A percentile compares a stretch with the other conserved stretches of the same genome.
Evolutionary conservation across 2,113 vertebrate genomes (phyloP).

Genomic region (Coturnix japonica): DNA sequence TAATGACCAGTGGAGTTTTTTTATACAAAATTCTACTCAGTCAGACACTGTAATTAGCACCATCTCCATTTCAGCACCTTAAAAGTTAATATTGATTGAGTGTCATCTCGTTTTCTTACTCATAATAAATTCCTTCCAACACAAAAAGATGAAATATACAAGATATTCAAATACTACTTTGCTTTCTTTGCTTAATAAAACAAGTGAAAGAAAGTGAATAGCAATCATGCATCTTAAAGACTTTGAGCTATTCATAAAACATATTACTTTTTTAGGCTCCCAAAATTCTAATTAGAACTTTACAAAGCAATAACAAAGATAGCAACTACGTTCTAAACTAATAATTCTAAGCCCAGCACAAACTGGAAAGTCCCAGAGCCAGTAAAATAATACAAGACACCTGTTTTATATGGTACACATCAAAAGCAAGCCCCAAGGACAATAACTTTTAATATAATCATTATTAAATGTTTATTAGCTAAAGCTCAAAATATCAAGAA

Average conservation of each 20-base stretch:
- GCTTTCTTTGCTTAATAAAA: constrained; percentile 64
- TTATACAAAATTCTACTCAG: neutral
- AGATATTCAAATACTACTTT: constrained; percentile 47
- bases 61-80: neutral
- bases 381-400: constrained; percentile 65
- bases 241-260: constrained; percentile 40
- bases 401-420: constrained; percentile 70
- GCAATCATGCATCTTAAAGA: constrained; percentile 11
- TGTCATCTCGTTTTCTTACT: neutral
- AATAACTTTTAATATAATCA: constrained; percentile 74
- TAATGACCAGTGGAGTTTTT: neutral
- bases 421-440: constrained; percentile 69
- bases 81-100: neutral
- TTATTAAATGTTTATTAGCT: constrained; percentile 80
- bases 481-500: constrained; percentile 72
- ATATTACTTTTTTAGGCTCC: constrained; percentile 68
- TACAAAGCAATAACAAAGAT: constrained; percentile 70
- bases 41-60: neutral
- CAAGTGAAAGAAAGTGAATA: constrained; percentile 44
- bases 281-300: constrained; percentile 75
- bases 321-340: constrained; percentile 71
- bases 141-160: constrained; percentile 21
- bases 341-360: constrained; percentile 69
- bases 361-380: constrained; percentile 63
- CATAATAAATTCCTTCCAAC: constrained; percentile 42